phyloP scores from a whole-genome alignment of 2,797 vertebrate genomes.

The Gadopsis marmoratus region DNA sequence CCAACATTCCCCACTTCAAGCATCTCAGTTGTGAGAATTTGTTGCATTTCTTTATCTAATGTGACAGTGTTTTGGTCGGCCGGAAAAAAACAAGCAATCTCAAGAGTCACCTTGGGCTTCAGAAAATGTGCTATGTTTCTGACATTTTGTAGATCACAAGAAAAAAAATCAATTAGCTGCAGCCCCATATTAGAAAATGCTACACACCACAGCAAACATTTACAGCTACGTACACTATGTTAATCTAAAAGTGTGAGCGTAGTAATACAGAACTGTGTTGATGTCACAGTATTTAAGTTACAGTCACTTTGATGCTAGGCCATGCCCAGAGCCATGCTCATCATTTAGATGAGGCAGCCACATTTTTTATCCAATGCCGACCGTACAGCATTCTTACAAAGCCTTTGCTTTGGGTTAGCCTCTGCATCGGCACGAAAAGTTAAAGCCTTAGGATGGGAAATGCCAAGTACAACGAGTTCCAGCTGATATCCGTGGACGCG shows the following conservation, averaged over 20 bases:
- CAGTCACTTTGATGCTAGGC: background rate
- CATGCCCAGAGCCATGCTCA: background rate
- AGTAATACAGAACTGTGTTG: background rate
- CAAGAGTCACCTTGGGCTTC: background rate
- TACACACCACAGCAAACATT: background rate
- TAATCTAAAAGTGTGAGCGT: background rate
- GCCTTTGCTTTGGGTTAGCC: background rate
- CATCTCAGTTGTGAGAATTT: background rate
- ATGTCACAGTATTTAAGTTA: background rate
- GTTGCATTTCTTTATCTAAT: background rate
- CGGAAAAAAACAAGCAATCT: background rate
- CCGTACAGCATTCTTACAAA: background rate
- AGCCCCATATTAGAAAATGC: background rate
- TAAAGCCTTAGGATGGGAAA: constrained; percentile 27
- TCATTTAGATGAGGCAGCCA: background rate
- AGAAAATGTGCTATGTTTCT: background rate
- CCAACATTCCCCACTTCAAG: background rate
- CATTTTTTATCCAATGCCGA: background rate
- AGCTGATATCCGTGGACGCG: background rate
- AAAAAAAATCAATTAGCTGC: background rate
- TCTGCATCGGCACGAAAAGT: constrained; percentile 1
- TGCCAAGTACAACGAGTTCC: constrained; percentile 10
- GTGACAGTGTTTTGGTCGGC: background rate
- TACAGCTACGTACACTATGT: background rate
- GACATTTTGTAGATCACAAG: background rate